phyloP scores from a whole-genome alignment of 2,888 invertebrate species.

The Netelia virgata region DNA sequence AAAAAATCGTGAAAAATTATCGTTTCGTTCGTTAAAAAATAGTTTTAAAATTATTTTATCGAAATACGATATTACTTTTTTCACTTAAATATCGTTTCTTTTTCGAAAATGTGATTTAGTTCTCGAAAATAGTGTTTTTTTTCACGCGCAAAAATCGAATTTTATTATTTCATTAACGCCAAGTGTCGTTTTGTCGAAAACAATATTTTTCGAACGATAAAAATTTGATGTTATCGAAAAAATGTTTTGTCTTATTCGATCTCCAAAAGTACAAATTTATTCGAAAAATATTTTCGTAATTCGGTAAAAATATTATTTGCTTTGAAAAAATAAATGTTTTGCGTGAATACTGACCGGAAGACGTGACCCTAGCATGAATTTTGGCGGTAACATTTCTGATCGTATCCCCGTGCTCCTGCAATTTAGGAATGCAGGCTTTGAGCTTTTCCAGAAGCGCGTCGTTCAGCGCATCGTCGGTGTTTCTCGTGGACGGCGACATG shows the following conservation, averaged over 20 bases:
- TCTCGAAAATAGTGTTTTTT: neutral
- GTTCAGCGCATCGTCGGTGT: constrained; percentile 80
- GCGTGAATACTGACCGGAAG: constrained; percentile 80
- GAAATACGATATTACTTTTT: neutral
- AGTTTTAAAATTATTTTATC: too few relatives aligned
- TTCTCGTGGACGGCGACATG: constrained; percentile 78
- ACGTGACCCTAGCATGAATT: constrained; percentile 82
- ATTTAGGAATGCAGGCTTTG: constrained; percentile 75
- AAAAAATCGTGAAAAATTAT: neutral
- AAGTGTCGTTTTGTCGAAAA: neutral
- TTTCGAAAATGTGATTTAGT: neutral
- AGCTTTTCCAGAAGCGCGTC: constrained; percentile 83
- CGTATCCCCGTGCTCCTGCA: constrained; percentile 80
- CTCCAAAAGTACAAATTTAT: neutral
- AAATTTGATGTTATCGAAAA: neutral
- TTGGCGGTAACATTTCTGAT: constrained; percentile 81
- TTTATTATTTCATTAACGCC: neutral
- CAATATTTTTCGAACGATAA: neutral
- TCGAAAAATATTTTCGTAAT: neutral
- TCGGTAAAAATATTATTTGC: constrained; percentile 30
- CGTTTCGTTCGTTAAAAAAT: too few relatives aligned
- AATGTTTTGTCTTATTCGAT: neutral
- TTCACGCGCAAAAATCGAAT: neutral
- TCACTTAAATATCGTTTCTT: neutral
- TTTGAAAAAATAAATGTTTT: neutral